Evolutionary conservation across 2,888 invertebrate genomes (phyloP).

Genomic region (Tupiocoris notatus): DNA sequence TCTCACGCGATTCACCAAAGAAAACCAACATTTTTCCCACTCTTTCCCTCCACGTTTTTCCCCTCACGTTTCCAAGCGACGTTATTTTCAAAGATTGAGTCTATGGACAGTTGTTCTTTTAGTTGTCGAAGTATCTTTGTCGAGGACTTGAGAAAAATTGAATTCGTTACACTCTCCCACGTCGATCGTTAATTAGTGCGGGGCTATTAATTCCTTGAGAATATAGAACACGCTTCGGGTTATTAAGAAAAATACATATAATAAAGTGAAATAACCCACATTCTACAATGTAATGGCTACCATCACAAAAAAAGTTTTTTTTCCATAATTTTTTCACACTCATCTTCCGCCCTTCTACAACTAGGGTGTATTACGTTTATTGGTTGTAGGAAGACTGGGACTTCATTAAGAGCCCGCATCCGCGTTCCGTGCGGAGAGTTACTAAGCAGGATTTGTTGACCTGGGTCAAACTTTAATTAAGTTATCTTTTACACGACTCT

Average conservation of each 20-base stretch:
- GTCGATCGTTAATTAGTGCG: too few relatives aligned
- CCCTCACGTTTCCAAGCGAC: too few relatives aligned
- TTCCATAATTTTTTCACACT: neutral
- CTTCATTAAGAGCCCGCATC: neutral
- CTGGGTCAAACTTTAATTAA: conserved; percentile 23
- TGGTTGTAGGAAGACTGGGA: neutral
- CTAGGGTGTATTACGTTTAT: conserved; percentile 2
- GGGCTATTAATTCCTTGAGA: too few relatives aligned
- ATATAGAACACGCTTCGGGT: neutral
- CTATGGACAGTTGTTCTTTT: too few relatives aligned
- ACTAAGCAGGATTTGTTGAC: conserved; percentile 31
- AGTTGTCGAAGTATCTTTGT: too few relatives aligned
- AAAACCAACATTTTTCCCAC: too few relatives aligned
- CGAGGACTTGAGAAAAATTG: too few relatives aligned
- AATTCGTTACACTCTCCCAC: too few relatives aligned
- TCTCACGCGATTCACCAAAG: too few relatives aligned
- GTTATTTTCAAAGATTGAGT: too few relatives aligned
- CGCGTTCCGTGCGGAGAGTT: neutral
- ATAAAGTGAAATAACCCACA: neutral
- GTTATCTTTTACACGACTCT: conserved; percentile 26
- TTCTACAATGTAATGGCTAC: neutral
- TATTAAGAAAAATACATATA: neutral
- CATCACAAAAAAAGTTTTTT: neutral
- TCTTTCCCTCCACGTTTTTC: too few relatives aligned
- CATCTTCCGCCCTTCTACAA: neutral